Evolutionary conservation across 1,140 invertebrate species (phyloP).

Genomic region (Heliconius himera): DNA sequence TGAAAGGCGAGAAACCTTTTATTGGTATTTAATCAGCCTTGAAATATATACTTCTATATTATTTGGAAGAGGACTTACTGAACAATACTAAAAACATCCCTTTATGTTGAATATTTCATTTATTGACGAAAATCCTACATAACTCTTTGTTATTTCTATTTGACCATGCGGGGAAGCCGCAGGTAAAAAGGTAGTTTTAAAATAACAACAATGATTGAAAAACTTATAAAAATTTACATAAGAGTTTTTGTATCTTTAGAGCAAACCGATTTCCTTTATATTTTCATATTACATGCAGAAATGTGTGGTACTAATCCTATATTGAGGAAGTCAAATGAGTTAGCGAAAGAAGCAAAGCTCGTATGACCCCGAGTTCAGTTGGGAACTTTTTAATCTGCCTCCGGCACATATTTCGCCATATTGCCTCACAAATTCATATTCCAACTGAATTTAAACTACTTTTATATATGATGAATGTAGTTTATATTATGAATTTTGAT

Average conservation of each 20-base stretch:
- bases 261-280: background rate
- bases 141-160: too few relatives aligned
- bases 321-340: background rate
- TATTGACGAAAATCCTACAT: too few relatives aligned
- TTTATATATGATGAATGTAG: background rate
- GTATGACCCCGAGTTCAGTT: background rate
- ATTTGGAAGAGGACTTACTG: too few relatives aligned
- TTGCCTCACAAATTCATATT: background rate
- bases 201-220: background rate
- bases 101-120: too few relatives aligned
- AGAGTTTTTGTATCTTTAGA: background rate
- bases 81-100: too few relatives aligned
- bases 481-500: too few relatives aligned
- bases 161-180: too few relatives aligned
- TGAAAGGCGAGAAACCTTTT: background rate
- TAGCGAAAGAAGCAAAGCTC: constrained; percentile 2
- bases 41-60: too few relatives aligned
- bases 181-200: background rate
- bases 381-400: constrained; percentile 1
- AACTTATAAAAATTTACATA: background rate
- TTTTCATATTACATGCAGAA: background rate
- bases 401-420: background rate
- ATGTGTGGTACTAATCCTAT: background rate
- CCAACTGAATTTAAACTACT: background rate
- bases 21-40: background rate